Conservation (phyloP, 2,797 vertebrate genomes). For the Lepus oiostolus region DNA sequence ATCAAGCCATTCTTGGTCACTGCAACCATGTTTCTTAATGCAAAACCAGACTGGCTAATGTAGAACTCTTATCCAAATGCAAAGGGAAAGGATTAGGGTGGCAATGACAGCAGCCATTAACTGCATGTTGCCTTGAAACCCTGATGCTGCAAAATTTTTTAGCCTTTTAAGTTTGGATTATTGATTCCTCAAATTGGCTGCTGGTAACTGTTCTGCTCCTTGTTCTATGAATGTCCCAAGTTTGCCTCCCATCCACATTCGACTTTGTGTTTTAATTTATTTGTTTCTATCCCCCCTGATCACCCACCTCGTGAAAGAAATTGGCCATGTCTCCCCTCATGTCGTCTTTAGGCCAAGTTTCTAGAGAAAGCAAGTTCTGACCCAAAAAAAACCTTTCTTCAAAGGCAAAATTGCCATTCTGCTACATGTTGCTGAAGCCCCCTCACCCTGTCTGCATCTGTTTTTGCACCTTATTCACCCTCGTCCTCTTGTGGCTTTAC, state of each 20-base stretch:
- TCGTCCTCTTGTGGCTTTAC: neutral
- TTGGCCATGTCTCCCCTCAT: neutral
- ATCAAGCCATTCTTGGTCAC: neutral
- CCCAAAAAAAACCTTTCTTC: neutral
- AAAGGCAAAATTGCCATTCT: conserved; percentile 14
- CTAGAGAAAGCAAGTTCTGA: conserved; percentile 43
- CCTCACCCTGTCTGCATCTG: neutral
- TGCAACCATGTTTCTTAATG: neutral
- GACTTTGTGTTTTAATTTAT: neutral
- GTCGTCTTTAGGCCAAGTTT: conserved; percentile 41
- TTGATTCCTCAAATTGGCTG: neutral
- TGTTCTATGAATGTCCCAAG: neutral
- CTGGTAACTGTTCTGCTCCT: neutral
- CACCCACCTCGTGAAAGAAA: neutral
- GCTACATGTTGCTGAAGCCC: rapidly evolving
- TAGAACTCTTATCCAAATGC: neutral
- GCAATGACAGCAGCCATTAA: neutral
- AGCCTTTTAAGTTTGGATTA: neutral
- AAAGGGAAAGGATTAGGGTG: neutral
- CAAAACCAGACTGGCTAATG: neutral
- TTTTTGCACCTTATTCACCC: neutral
- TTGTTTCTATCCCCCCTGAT: neutral
- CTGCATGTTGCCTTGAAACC: neutral
- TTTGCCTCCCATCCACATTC: neutral
- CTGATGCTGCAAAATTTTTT: neutral